phyloP scores from a whole-genome alignment of 2,797 vertebrate species.

The Bradypus variegatus region DNA sequence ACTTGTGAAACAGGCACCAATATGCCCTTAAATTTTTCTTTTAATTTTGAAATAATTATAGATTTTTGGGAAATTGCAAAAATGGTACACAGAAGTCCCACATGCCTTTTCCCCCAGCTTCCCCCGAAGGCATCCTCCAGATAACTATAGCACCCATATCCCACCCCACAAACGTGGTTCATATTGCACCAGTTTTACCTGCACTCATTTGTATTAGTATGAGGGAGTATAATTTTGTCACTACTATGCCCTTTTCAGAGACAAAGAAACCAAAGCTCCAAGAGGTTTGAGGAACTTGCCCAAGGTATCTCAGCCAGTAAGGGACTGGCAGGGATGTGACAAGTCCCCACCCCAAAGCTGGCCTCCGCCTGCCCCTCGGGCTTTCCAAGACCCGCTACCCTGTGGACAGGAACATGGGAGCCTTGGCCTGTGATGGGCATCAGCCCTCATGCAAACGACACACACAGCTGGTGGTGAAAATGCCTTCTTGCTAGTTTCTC shows the following conservation, averaged over 20 bases:
- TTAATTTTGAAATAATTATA: not conserved
- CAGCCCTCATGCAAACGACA: not conserved
- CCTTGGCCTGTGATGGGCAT: not conserved
- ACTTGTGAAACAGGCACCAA: not conserved
- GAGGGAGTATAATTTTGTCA: not conserved
- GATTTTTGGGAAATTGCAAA: not conserved
- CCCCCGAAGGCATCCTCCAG: not conserved
- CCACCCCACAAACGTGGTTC: rapidly evolving
- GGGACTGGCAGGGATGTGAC: rapidly evolving
- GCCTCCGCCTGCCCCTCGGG: not conserved
- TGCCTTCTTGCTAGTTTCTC: not conserved
- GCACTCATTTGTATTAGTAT: not conserved
- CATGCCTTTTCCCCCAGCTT: too few species aligned
- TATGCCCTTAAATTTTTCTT: not conserved
- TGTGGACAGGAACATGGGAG: not conserved
- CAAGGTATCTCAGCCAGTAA: rapidly evolving
- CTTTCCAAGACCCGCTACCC: not conserved
- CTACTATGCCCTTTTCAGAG: too few species aligned
- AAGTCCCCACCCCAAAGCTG: too few species aligned
- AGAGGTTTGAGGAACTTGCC: not conserved
- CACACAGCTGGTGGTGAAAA: not conserved
- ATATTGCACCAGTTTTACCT: rapidly evolving
- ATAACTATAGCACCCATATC: rapidly evolving
- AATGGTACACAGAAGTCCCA: not conserved
- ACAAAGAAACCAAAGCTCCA: not conserved